Percentiles rank a stretch among this genome's conserved stretches.
phyloP scores from a whole-genome alignment of 2,888 invertebrate species.

The Cephalotes varians region DNA sequence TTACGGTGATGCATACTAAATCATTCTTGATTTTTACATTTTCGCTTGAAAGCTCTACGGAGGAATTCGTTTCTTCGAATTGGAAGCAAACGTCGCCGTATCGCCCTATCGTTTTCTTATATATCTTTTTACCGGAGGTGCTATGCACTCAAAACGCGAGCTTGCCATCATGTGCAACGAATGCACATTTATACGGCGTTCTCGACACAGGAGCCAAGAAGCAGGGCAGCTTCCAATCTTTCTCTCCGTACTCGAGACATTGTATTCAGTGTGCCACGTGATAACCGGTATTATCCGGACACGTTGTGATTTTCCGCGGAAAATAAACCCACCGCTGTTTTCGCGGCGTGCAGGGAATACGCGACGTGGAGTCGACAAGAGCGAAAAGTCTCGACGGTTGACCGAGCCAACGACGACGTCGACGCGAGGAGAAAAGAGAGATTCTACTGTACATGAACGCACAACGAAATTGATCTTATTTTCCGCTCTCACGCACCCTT shows the following conservation, averaged over 20 bases:
- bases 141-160: not conserved
- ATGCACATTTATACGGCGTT: slow-evolving; percentile 24
- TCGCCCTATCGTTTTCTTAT: slow-evolving; percentile 8
- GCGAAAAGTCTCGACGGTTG: slow-evolving; percentile 56
- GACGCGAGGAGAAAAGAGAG: not conserved
- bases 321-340: slow-evolving; percentile 75
- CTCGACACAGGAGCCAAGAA: not conserved
- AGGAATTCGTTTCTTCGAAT: not conserved
- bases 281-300: slow-evolving; percentile 72
- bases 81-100: slow-evolving; percentile 7
- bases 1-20: not conserved
- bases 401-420: slow-evolving; percentile 45
- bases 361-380: slow-evolving; percentile 31
- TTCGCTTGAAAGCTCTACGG: not conserved
- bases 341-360: slow-evolving; percentile 74
- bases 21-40: slow-evolving; percentile 13
- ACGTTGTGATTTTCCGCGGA: slow-evolving; percentile 79
- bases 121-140: not conserved
- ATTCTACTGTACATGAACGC: not conserved
- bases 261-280: slow-evolving; percentile 67
- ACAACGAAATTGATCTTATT: slow-evolving; percentile 51
- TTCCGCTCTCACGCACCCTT: slow-evolving; percentile 45
- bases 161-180: not conserved
- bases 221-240: slow-evolving; percentile 46
- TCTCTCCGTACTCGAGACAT: slow-evolving; percentile 49